Base-by-base conservation (phyloP, 2,888 invertebrate species). In the Steinernema scapterisci region DNA sequence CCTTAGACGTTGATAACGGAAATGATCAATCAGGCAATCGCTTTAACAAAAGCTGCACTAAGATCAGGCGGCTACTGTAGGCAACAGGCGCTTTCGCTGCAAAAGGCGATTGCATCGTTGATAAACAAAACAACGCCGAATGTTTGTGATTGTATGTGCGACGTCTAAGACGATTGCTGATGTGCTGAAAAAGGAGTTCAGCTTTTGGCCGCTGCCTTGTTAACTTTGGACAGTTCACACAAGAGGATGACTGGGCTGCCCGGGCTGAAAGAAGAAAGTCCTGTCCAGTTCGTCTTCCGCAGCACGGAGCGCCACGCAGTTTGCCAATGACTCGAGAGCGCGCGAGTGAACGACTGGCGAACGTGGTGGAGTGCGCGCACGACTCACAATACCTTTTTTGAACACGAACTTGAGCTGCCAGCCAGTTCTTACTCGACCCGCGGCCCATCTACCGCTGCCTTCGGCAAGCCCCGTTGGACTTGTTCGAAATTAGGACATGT, bases 71-170 rank as follows among this genome's bases (percentile, higher is more conserved):
- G 31, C 27, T 63, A 63, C 63, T 63, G 63, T 63, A 63, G 31
- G 16, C 31, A 63, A 63, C 63, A 63, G 63, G 63, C 63, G 63
- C 27, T 63, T 63, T 63, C 63, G 63, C 63, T 63, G 63, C 63
- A 63, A 63, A 63, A 63, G 63, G 63, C 63, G 31, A n/a, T 13
- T 25, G 63, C 23, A 23, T 52, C 25, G 31, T 63, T 38, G 63
- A 63, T 63, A 27, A 19, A 31, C 63, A 63, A 38, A 38, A 38
- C 38, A 38, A 38, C 31, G 19, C 16, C 63, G 27, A 25, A 2
- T 63, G 63, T 6, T 31, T 27, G 19, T n/a, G 31, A 38, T 63
- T 38, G 38, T 38, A 9, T 6, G 38, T 38, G 38, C 38, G 38
- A 9, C 9, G 38, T 38, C 38, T 38, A 38, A 38, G 38, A 38